Evolutionary conservation across 2,888 invertebrate species (phyloP).

Genomic region (Heliothis peltigera): DNA sequence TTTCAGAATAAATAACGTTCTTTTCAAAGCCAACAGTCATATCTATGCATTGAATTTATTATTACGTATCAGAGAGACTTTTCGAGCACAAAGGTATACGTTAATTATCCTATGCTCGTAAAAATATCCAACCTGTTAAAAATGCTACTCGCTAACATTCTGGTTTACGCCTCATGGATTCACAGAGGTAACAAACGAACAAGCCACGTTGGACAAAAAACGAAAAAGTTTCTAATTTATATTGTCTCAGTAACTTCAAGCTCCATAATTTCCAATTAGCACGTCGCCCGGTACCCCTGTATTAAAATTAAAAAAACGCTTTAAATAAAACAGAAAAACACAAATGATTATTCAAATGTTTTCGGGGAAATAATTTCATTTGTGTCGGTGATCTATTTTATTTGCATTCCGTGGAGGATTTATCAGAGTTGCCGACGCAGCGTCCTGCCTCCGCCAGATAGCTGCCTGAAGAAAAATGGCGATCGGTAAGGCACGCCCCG

Average conservation of each 20-base stretch:
- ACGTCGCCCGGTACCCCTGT: conserved; percentile 23
- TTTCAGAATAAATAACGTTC: neutral
- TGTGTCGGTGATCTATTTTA: conserved; percentile 58
- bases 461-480: conserved; percentile 74
- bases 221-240: conserved; percentile 40
- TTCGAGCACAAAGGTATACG: conserved; percentile 3
- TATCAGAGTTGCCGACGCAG: conserved; percentile 74
- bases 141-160: neutral
- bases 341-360: conserved; percentile 49
- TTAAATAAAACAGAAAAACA: conserved; percentile 11
- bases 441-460: conserved; percentile 74
- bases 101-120: conserved; percentile 1
- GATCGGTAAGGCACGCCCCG: conserved; percentile 66
- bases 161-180: conserved; percentile 18
- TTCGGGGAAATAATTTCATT: conserved; percentile 51
- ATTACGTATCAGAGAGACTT: neutral
- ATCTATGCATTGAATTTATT: neutral
- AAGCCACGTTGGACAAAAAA: conserved; percentile 25
- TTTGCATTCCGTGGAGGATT: conserved; percentile 76
- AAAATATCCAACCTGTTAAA: conserved; percentile 9
- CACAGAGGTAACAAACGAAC: conserved; percentile 22
- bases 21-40: neutral
- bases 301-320: conserved; percentile 17
- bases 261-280: conserved; percentile 52
- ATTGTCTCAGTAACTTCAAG: conserved; percentile 43